phyloP scores from a whole-genome alignment of 2,797 vertebrate species.

The Myoxocephalus aenaeus region DNA sequence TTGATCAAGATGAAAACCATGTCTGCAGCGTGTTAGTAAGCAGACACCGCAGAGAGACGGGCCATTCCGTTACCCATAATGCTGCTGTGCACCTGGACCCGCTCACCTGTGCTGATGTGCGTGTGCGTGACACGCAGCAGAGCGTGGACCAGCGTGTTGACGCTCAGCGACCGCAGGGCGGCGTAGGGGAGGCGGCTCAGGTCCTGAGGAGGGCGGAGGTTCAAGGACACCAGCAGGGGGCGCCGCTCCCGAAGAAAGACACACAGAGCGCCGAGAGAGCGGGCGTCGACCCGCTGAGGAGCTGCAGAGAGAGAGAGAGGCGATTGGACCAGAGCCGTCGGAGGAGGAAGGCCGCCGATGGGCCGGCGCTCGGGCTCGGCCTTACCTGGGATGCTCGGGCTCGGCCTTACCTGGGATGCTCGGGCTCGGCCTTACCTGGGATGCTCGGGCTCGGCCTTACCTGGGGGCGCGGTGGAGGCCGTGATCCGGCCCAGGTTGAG shows the following conservation, averaged over 20 bases:
- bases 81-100: background rate
- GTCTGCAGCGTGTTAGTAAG: background rate
- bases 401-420: too few relatives aligned
- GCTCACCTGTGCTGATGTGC: slow-evolving; percentile 84
- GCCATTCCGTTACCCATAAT: background rate
- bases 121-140: slow-evolving; percentile 84
- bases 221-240: slow-evolving; percentile 84
- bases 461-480: slow-evolving; percentile 61
- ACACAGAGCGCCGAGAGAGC: slow-evolving; percentile 65
- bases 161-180: slow-evolving; percentile 82
- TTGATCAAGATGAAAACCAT: background rate
- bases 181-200: slow-evolving; percentile 79
- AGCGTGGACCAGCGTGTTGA: slow-evolving; percentile 87
- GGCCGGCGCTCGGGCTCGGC: background rate
- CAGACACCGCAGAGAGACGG: too few relatives aligned
- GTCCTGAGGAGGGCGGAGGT: slow-evolving; percentile 79
- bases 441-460: too few relatives aligned
- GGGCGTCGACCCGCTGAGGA: slow-evolving; percentile 55
- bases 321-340: background rate
- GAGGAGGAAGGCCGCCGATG: slow-evolving; percentile 9
- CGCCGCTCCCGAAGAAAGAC: slow-evolving; percentile 71
- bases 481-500: slow-evolving; percentile 88
- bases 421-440: slow-evolving; percentile 70
- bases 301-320: slow-evolving; percentile 39
- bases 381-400: too few relatives aligned